phyloP scores from a whole-genome alignment of 2,888 invertebrate genomes.

The Nomada fabriciana region DNA sequence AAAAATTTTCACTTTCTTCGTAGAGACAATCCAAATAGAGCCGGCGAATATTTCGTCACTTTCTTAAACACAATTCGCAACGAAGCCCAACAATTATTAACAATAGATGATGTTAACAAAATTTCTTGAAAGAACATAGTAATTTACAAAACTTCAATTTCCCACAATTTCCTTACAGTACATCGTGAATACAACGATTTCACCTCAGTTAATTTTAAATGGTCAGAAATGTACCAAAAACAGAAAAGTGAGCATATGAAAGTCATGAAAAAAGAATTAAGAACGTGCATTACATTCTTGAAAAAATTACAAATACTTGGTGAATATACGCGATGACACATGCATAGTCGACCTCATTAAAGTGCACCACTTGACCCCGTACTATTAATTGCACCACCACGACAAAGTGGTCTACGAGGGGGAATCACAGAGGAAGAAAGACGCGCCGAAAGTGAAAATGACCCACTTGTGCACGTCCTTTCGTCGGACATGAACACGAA shows the following conservation, averaged over 20 bases:
- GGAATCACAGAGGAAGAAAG: conserved; percentile 38
- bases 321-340: conserved; percentile 32
- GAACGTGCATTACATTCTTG: not conserved
- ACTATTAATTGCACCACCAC: conserved; percentile 66
- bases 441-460: conserved; percentile 57
- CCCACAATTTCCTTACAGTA: no score
- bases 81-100: no score
- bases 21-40: not conserved
- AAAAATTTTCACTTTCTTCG: not conserved
- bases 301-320: not conserved
- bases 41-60: not conserved
- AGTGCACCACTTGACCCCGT: conserved; percentile 67
- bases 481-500: conserved; percentile 34
- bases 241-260: not conserved
- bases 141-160: no score
- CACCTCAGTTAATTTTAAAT: no score
- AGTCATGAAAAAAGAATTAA: not conserved
- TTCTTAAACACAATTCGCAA: not conserved
- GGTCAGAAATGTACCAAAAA: no score
- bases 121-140: no score
- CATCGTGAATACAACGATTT: no score
- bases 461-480: conserved; percentile 71
- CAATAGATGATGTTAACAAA: no score
- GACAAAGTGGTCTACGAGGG: conserved; percentile 52
- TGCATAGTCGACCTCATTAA: conserved; percentile 68